phyloP scores from a whole-genome alignment of 30 jellyfish, hydroid and myxozoan species.

The Calvadosia cruxmelitensis region DNA sequence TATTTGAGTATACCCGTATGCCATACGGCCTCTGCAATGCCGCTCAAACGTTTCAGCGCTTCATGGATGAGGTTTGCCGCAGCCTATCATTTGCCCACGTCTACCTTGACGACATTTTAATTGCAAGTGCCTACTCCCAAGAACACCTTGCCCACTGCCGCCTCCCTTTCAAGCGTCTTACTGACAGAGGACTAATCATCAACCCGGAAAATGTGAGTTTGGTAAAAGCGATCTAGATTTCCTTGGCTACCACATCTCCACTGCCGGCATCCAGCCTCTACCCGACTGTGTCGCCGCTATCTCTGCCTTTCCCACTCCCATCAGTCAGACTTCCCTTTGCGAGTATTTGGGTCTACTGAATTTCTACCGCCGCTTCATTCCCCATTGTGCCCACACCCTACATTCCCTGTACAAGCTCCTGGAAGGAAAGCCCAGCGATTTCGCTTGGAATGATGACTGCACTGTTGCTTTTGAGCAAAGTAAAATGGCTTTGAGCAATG shows the following conservation, averaged over 20 bases:
- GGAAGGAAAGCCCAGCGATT: too few relatives aligned
- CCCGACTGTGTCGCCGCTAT: conserved; percentile 7
- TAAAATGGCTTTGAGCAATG: conserved; percentile 9
- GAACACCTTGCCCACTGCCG: not conserved
- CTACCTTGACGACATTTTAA: conserved; percentile 5
- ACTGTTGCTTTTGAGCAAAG: conserved; percentile 5
- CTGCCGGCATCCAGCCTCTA: conserved; percentile 5
- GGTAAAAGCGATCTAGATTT: not conserved
- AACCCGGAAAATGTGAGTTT: conserved; percentile 5
- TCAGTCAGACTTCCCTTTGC: conserved; percentile 8
- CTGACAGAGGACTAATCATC: not conserved
- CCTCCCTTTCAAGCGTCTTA: not conserved
- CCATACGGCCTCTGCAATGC: conserved; percentile 1
- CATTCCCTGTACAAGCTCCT: conserved; percentile 20
- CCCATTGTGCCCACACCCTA: conserved; percentile 14
- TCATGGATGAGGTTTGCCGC: not conserved
- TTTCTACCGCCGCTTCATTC: conserved; percentile 32
- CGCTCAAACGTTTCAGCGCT: conserved; percentile 4
- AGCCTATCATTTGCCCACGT: not conserved
- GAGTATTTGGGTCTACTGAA: conserved; percentile 29
- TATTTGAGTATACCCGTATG: conserved; percentile 4
- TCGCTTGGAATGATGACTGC: conserved; percentile 10
- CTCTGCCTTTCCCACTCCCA: conserved; percentile 12
- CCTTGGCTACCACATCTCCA: not conserved
- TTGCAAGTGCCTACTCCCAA: not conserved